phyloP scores from a whole-genome alignment of 2,888 invertebrate species.

The Quadriops clusia region DNA sequence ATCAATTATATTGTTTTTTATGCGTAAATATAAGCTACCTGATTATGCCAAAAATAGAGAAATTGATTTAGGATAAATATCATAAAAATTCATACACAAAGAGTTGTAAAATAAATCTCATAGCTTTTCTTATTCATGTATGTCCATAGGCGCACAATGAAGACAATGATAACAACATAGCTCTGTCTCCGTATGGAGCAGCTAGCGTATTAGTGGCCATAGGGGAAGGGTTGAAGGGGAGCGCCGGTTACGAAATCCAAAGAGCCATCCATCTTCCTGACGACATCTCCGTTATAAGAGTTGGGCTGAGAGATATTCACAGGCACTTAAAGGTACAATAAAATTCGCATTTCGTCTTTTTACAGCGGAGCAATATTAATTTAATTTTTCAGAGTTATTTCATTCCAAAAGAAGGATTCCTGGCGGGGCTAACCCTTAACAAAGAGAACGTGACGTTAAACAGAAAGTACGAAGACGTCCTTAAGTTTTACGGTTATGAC shows the following conservation, averaged over 20 bases:
- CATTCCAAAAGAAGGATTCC: slow-evolving; percentile 68
- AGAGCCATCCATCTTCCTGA: slow-evolving; percentile 58
- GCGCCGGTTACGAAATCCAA: slow-evolving; percentile 59
- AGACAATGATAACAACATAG: slow-evolving; percentile 66
- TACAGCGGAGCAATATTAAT: slow-evolving; percentile 10
- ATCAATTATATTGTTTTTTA: too few species aligned
- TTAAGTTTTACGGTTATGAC: slow-evolving; percentile 74
- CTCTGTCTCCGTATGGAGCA: slow-evolving; percentile 73
- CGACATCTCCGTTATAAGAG: slow-evolving; percentile 58
- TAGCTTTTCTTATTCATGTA: slow-evolving; percentile 1
- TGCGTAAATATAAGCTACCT: too few species aligned
- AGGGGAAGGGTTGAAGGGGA: slow-evolving; percentile 65
- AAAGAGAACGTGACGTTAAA: slow-evolving; percentile 65
- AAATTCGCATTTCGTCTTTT: too few species aligned
- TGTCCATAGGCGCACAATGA: slow-evolving; percentile 50
- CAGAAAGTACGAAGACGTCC: slow-evolving; percentile 57
- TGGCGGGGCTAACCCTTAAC: slow-evolving; percentile 69
- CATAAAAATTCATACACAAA: neutral
- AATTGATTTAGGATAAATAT: too few species aligned
- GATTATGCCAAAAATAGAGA: too few species aligned
- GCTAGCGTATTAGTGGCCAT: slow-evolving; percentile 69
- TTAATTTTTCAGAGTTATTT: slow-evolving; percentile 61
- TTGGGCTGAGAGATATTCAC: slow-evolving; percentile 74
- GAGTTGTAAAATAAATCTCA: neutral
- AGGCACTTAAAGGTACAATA: slow-evolving; percentile 58